Percentiles rank a stretch among this genome's conserved stretches.
Conservation (phyloP, 2,797 vertebrate species). For the Microctenopoma lineatum region DNA sequence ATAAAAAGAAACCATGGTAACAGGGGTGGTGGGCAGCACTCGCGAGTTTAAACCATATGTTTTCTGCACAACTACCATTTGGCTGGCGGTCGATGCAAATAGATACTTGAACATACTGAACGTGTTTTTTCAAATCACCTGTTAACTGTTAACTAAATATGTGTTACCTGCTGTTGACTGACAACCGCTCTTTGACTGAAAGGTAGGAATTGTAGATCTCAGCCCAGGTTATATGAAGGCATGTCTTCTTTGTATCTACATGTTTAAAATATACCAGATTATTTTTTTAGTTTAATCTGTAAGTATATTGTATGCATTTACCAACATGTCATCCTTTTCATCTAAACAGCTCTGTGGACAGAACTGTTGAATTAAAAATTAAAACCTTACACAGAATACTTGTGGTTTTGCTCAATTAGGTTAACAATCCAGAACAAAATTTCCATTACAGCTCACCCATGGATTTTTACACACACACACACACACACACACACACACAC, state of each 20-base stretch:
- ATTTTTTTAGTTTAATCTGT: background rate
- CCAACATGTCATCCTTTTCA: background rate
- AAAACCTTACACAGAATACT: constrained; percentile 18
- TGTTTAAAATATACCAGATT: background rate
- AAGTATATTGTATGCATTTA: constrained; percentile 14
- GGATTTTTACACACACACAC: constrained; percentile 31
- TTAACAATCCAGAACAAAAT: constrained; percentile 31
- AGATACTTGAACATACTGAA: background rate
- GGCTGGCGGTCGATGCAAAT: background rate
- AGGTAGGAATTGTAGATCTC: background rate
- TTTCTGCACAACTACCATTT: constrained; percentile 27
- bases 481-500: constrained; percentile 17
- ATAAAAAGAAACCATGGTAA: constrained; percentile 43
- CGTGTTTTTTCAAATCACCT: background rate
- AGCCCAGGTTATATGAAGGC: background rate
- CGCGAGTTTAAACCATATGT: constrained; percentile 45
- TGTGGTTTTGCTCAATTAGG: constrained; percentile 25
- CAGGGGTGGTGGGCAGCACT: constrained; percentile 12
- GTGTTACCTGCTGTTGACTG: background rate
- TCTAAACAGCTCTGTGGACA: constrained; percentile 9
- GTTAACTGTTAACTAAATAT: background rate
- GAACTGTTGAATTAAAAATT: constrained; percentile 41
- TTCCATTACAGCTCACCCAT: constrained; percentile 30
- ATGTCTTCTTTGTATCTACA: background rate
- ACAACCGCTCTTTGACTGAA: constrained; percentile 5